A percentile compares a stretch with the other conserved stretches of the same genome.
These are phyloP conservation scores for Drosophila limbata DNA, from an alignment of 2,888 invertebrate genomes.

Conservation along the genomic window DNA sequence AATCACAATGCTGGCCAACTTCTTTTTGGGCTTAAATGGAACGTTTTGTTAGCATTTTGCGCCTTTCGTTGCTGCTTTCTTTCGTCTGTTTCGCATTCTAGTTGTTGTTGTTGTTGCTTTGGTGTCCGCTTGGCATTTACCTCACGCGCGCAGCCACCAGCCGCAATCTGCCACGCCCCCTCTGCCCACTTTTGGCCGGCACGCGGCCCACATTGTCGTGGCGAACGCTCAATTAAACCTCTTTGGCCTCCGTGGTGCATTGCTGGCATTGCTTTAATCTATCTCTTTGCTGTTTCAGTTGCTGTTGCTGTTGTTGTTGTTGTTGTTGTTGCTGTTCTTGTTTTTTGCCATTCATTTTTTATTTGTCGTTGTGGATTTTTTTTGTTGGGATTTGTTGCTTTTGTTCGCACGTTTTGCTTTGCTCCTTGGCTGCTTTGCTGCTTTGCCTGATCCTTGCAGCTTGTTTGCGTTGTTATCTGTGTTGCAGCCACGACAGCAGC, in stretches of 20 bases:
- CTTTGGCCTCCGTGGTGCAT: constrained; percentile 33
- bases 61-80: constrained; percentile 18
- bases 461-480: constrained; percentile 45
- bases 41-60: constrained; percentile 54
- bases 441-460: constrained; percentile 42
- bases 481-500: constrained; percentile 29
- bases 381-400: constrained; percentile 31
- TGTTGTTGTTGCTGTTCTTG: constrained; percentile 1
- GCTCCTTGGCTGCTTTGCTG: constrained; percentile 37
- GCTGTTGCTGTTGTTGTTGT: constrained; percentile 25
- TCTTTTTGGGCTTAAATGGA: constrained; percentile 55
- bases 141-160: constrained; percentile 54
- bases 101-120: constrained; percentile 6
- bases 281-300: constrained; percentile 39
- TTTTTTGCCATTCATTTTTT: constrained; percentile 28
- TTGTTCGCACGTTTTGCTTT: constrained; percentile 45
- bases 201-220: constrained; percentile 24
- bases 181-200: constrained; percentile 8
- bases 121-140: constrained; percentile 52
- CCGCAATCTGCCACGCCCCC: constrained; percentile 38
- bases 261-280: constrained; percentile 60
- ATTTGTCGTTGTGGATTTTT: constrained; percentile 16
- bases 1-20: constrained; percentile 54
- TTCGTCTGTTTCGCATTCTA: constrained; percentile 1
- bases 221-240: constrained; percentile 69